Base-by-base conservation (phyloP, 2,888 invertebrate species). In the Andrena haemorrhoa region DNA sequence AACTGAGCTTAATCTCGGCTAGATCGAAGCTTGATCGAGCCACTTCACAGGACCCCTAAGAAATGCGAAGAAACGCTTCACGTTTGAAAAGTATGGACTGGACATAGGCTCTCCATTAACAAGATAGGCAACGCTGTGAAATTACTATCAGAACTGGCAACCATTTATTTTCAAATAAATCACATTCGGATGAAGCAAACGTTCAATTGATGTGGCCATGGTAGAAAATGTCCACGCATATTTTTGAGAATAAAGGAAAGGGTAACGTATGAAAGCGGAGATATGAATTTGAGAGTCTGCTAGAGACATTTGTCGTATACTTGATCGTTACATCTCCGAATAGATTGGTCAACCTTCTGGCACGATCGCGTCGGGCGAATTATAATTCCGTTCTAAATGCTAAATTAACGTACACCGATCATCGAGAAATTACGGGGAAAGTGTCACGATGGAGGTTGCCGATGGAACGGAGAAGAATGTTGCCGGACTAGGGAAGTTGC, bases 401-500 rank as follows among this genome's bases (percentile, higher is more conserved):
- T 47, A 20, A 70, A 20, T 29, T 31, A 31, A 64, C 35, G 20
- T 35, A 20, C 12, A 41, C 10, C 56, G 56, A 63, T 26, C 51
- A 16, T 53, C n/a, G 51, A n/a, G 26, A 20, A 20, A 53, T 72
- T 7, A 6, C 61, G 10, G 56, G 56, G 10, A 4, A 26, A 56
- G 10, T 10, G 1, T n/a, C 8, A 12, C 4, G 23, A 56, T 56
- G 56, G 56, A 56, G 56, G 4, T 26, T 56, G 23, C 56, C 4
- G 23, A 56, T 0, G 10, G 10, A 10, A 10, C 2, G 56, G 10
- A 26, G 10, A 56, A 26, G 20, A 56, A 56, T 10, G 4, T 12
- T 23, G 23, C 4, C 35, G 5, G 16, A 5, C 64, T 76, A 71
- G 76, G 76, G 65, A 65, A 76, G 53, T 76, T 65, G 51, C 35